Conservation (phyloP, 2,888 invertebrate species). For the Rotaria magnacalcarata region DNA sequence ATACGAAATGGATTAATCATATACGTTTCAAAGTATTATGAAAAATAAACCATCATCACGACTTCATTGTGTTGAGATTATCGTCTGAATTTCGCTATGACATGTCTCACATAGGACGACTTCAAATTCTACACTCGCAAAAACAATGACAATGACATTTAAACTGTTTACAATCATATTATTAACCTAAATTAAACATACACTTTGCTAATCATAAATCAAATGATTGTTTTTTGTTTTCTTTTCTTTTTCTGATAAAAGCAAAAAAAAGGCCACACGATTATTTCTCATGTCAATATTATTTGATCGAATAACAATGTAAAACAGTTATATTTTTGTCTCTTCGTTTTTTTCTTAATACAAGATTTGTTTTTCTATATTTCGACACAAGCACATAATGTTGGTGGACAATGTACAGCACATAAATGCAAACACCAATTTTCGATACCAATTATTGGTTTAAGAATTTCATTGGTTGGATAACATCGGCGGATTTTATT, state of each 20-base stretch:
- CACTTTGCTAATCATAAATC: too few species aligned
- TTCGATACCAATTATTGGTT: slow-evolving; percentile 30
- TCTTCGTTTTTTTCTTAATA: background rate
- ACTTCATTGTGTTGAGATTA: too few species aligned
- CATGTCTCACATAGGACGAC: too few species aligned
- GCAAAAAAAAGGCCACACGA: background rate
- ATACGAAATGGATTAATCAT: too few species aligned
- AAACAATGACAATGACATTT: too few species aligned
- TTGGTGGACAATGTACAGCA: slow-evolving; percentile 16
- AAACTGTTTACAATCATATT: too few species aligned
- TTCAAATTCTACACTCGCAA: too few species aligned
- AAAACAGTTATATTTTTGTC: background rate
- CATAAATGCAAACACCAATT: background rate
- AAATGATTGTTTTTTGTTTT: too few species aligned
- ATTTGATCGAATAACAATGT: background rate
- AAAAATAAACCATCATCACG: too few species aligned
- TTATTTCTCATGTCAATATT: background rate
- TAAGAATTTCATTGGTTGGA: slow-evolving; percentile 17
- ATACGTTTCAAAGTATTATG: too few species aligned
- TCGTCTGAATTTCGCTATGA: too few species aligned
- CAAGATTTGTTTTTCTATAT: background rate
- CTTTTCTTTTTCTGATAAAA: background rate
- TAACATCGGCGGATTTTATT: background rate
- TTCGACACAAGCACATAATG: slow-evolving; percentile 24
- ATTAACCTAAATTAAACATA: too few species aligned